These are phyloP conservation scores for Ceriagrion tenellum DNA, from an alignment of 2,888 invertebrate genomes.

Conservation along the genomic window DNA sequence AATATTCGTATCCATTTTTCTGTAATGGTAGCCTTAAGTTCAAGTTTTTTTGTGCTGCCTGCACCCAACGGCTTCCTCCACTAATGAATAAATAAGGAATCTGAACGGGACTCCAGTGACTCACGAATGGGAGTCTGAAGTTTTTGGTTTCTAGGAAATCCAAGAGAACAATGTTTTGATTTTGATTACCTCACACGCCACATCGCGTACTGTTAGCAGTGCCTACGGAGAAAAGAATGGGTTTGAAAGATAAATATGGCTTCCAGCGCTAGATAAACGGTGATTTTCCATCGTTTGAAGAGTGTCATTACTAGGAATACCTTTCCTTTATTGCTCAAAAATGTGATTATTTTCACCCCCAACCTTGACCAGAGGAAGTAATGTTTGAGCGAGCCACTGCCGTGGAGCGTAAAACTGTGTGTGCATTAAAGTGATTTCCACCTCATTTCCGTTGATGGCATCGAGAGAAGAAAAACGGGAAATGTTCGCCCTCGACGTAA, in stretches of 20 bases:
- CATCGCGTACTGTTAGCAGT: neutral
- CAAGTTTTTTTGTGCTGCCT: no score
- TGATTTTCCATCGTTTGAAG: neutral
- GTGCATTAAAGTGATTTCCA: neutral
- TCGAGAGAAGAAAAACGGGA: neutral
- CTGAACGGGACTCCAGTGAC: neutral
- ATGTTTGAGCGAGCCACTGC: no score
- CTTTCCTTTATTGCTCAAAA: neutral
- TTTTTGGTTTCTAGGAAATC: neutral
- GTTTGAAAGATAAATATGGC: neutral
- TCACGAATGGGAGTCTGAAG: neutral
- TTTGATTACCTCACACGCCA: neutral
- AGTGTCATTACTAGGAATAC: constrained; percentile 6
- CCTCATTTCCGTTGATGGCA: neutral
- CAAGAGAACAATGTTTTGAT: neutral
- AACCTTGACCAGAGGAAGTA: neutral
- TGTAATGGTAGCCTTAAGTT: neutral
- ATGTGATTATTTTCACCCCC: neutral
- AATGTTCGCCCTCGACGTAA: neutral
- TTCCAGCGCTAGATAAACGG: neutral
- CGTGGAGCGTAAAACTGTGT: neutral
- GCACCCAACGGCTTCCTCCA: neutral
- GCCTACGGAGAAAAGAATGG: neutral
- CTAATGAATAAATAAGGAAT: neutral
- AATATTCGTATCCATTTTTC: neutral